Conservation (phyloP, 2,797 vertebrate species). For the Schizothorax lantsangensis region DNA sequence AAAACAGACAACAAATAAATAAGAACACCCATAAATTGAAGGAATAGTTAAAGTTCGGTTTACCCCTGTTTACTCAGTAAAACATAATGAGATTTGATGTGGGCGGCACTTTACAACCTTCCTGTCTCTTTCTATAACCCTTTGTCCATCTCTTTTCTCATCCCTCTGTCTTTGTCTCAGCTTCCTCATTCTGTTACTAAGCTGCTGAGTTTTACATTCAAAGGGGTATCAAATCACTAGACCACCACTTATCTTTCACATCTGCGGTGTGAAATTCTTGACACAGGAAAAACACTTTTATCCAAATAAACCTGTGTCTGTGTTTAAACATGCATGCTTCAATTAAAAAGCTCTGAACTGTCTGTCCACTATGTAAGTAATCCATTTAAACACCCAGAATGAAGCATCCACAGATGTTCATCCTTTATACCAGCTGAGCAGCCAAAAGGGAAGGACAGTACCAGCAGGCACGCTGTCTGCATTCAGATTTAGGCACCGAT, state of each 20-base stretch:
- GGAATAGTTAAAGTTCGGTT: constrained; percentile 30
- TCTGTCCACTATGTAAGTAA: constrained; percentile 66
- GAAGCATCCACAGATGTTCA: constrained; percentile 71
- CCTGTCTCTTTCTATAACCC: constrained; percentile 25
- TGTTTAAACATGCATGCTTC: constrained; percentile 57
- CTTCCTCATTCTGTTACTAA: not conserved
- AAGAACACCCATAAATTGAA: constrained; percentile 60
- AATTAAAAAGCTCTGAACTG: constrained; percentile 56
- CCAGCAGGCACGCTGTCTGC: constrained; percentile 62
- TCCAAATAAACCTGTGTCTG: constrained; percentile 52
- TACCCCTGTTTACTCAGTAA: constrained; percentile 23
- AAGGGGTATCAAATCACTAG: constrained; percentile 28
- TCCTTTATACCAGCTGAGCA: constrained; percentile 70
- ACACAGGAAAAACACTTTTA: constrained; percentile 54
- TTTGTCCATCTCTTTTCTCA: constrained; percentile 30
- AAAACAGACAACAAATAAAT: constrained; percentile 61
- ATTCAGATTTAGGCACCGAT: constrained; percentile 58
- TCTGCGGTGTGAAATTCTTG: constrained; percentile 17
- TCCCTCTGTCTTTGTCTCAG: constrained; percentile 23
- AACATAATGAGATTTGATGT: constrained; percentile 44
- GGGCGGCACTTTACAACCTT: constrained; percentile 23
- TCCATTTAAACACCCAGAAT: constrained; percentile 71
- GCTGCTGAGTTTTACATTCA: constrained; percentile 29
- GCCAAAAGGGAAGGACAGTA: constrained; percentile 62
- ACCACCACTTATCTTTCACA: constrained; percentile 22